These are phyloP conservation scores for Beroe ovata DNA, from an alignment of 37 sponge, comb jelly and placozoan species.

Conservation along the genomic window DNA sequence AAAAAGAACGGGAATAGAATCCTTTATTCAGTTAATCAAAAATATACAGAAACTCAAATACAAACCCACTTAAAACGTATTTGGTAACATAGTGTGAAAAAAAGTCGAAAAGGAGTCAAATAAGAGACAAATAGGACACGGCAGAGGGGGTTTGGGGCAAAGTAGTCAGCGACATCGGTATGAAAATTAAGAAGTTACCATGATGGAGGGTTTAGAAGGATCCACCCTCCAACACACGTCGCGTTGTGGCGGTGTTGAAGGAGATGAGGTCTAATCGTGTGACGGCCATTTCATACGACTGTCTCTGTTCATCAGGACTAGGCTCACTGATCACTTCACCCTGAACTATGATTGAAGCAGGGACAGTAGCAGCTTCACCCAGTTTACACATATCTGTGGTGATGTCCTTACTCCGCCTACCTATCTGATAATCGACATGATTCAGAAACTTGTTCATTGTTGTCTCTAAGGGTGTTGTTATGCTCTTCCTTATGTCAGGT, in stretches of 20 bases:
- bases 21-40: too few species aligned
- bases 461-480: neutral
- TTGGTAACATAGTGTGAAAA: too few species aligned
- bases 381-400: neutral
- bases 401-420: neutral
- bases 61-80: too few species aligned
- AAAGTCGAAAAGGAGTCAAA: too few species aligned
- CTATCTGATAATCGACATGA: neutral
- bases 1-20: too few species aligned
- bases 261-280: neutral
- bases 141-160: too few species aligned
- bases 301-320: neutral
- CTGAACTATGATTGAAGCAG: constrained; percentile 16
- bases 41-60: too few species aligned
- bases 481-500: neutral
- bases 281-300: neutral
- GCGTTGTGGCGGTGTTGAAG: neutral
- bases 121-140: too few species aligned
- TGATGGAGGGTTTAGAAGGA: neutral
- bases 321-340: constrained; percentile 24
- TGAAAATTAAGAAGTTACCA: too few species aligned
- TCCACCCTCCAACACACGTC: neutral
- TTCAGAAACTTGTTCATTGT: neutral
- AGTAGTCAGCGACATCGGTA: too few species aligned
- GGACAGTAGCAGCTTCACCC: neutral